Conservation (phyloP, 2,888 invertebrate genomes). For the Ophraella communa region DNA sequence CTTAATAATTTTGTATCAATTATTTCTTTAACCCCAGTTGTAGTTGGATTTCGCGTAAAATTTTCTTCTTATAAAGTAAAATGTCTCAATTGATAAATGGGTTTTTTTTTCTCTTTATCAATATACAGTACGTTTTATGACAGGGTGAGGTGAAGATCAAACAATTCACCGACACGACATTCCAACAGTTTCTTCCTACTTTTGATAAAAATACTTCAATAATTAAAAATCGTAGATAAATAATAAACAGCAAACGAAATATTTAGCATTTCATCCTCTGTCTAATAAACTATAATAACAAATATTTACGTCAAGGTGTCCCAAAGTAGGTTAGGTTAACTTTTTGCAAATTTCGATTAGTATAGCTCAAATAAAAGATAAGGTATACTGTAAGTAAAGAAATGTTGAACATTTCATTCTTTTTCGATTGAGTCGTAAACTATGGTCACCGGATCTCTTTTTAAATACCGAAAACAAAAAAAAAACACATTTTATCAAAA, state of each 20-base stretch:
- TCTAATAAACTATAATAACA: background rate
- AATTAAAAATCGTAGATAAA: no score
- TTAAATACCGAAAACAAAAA: background rate
- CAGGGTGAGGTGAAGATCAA: background rate
- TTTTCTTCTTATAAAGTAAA: background rate
- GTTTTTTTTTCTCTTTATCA: background rate
- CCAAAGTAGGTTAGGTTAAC: background rate
- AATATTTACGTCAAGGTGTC: constrained; percentile 4
- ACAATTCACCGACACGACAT: no score
- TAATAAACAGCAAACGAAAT: constrained; percentile 3
- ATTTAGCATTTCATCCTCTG: background rate
- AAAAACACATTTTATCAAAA: no score
- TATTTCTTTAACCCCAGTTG: background rate
- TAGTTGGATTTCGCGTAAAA: background rate
- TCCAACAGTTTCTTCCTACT: no score
- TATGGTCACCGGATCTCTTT: constrained; percentile 3
- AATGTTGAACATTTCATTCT: background rate
- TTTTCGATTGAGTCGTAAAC: background rate
- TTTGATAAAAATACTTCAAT: no score
- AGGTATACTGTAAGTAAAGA: constrained; percentile 4
- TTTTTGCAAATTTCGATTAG: no score
- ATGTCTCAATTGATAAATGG: constrained; percentile 2
- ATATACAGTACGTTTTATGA: background rate
- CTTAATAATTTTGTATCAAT: constrained; percentile 1
- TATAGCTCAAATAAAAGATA: constrained; percentile 3